Base-by-base conservation (phyloP, 2,797 vertebrate species). In the Fratercula arctica region DNA sequence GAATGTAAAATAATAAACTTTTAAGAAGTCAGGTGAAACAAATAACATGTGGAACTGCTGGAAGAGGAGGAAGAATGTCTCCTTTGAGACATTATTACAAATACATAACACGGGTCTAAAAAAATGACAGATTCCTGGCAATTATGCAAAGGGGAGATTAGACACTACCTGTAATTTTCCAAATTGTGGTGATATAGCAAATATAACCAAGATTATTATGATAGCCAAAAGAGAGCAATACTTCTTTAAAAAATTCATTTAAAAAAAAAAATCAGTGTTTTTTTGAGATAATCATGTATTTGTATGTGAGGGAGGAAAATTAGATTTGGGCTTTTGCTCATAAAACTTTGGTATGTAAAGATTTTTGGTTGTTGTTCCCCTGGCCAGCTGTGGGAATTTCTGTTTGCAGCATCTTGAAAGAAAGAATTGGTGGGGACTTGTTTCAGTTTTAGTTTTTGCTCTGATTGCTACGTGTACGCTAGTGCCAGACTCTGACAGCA, bases 381-480 rank as follows among this genome's bases (percentile, higher is more conserved):
- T 56, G 73, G 11, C 7, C 45, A 56, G 29, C 35, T 67, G 20
- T 10, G 20, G 43, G 23, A 50, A 13, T 66, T 60, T 54, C 61
- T 60, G 12, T 20, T 14, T 13, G 41, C 35, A 59, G 15, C 41
- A 21, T 25, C 33, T 68, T 53, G 37, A 74, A 51, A 64, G 35
- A 18, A 37, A 6, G 48, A 41, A 13, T 16, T 43, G 43, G 0
- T 87, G 43, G 9, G 24, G 41, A 11, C 13, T 86, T 74, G 26
- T 21, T 91, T 60, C 0, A 7, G 23, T 16, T 69, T 66, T 57
- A 6, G 33, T 51, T 67, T 3, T 31, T 6, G 3, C 31, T 89
- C 11, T 24, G 6, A 0, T 28, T 41, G 16, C 78, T 46, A 0
- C 1, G 0, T 6, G 7, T 51, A 12, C 23, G 3, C 17, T 29